Conservation (phyloP, 2,113 vertebrate genomes). For the Mirza zaza region DNA sequence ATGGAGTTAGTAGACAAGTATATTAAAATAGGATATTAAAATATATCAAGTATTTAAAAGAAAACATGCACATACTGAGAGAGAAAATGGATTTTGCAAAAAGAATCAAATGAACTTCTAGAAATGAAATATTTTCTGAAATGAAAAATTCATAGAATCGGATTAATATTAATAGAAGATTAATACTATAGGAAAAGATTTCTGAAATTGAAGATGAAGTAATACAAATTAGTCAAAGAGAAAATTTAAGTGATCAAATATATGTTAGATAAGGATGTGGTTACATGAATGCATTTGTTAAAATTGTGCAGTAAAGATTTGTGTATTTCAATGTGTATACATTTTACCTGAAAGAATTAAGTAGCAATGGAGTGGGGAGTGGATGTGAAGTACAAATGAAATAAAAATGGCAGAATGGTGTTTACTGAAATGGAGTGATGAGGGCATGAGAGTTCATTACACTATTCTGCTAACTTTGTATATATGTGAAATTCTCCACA, state of each 20-base stretch:
- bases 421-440: not conserved
- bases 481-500: not conserved
- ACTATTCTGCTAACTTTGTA: not conserved
- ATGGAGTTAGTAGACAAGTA: not conserved
- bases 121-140: not conserved
- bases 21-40: constrained; percentile 23
- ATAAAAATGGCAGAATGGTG: not conserved
- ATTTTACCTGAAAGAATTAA: not conserved
- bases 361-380: not conserved
- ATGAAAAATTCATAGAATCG: not conserved
- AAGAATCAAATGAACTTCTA: not conserved
- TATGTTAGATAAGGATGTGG: not conserved
- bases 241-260: not conserved
- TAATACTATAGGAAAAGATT: not conserved
- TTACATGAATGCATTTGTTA: not conserved
- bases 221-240: not conserved
- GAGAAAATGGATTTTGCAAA: not conserved
- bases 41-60: not conserved
- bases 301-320: not conserved
- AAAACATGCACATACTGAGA: not conserved
- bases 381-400: not conserved
- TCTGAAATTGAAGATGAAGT: not conserved
- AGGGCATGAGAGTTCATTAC: not conserved
- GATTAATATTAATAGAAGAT: not conserved
- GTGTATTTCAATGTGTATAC: not conserved